These are phyloP conservation scores for Mythimna loreyi DNA, from an alignment of 2,888 invertebrate species.

Conservation along the genomic window DNA sequence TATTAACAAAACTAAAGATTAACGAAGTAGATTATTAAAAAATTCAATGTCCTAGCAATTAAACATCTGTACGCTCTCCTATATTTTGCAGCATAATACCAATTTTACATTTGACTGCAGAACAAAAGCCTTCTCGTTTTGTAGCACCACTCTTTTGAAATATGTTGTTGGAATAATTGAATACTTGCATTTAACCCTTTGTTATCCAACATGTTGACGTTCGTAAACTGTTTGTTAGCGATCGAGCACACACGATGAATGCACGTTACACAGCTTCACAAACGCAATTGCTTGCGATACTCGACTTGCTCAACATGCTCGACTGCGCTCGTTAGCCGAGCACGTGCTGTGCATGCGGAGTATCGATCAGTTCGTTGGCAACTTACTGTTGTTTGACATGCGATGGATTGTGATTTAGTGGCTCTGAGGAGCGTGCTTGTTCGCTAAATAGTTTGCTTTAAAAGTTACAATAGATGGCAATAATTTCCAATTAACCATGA, in stretches of 20 bases:
- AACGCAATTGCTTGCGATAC: constrained; percentile 35
- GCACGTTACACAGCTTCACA: constrained; percentile 24
- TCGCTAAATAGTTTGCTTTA: constrained; percentile 1
- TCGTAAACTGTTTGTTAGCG: constrained; percentile 15
- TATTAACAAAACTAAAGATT: no score
- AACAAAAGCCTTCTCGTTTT: background rate
- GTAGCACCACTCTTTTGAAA: background rate
- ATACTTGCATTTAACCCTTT: constrained; percentile 5
- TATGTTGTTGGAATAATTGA: background rate
- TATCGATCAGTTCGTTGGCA: constrained; percentile 46
- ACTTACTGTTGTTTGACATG: constrained; percentile 43
- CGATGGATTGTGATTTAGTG: constrained; percentile 26
- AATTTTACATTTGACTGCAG: background rate
- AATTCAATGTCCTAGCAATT: background rate
- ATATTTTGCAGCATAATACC: background rate
- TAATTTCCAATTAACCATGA: background rate
- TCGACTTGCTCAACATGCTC: constrained; percentile 36
- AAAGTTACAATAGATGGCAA: background rate
- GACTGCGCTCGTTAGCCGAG: constrained; percentile 40
- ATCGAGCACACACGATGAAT: constrained; percentile 20
- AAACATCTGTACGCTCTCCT: background rate
- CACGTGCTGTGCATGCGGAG: constrained; percentile 42
- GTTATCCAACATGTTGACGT: constrained; percentile 1
- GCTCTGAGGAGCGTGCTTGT: background rate
- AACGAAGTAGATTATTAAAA: no score